Base-by-base conservation (phyloP, 2,113 vertebrate species). In the Takifugu bimaculatus region DNA sequence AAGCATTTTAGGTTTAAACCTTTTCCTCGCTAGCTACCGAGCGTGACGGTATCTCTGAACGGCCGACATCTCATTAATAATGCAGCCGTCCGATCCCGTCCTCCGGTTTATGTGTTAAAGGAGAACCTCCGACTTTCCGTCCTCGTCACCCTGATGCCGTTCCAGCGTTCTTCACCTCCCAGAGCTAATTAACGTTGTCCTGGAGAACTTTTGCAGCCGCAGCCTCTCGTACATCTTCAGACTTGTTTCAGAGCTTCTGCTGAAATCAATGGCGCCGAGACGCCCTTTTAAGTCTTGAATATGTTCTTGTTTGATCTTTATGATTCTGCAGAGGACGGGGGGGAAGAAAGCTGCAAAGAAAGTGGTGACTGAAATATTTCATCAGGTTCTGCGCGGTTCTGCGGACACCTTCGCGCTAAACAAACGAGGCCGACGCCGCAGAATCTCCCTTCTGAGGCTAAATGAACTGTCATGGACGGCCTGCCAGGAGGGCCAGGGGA, bases 111-210 rank as follows among this genome's bases (percentile, higher is more conserved):
- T 57, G 53, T 66, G 70, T 82, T 89, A 85, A 89, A 88, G 74
- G 75, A 87, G 84, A 73, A 79, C 78, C 75, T 83, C 78, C 60
- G 75, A 84, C 78, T 87, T 83, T 86, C 79, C 75, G 75, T 90
- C 88, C 87, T 87, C 78, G 70, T 89, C 89, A 89, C 82, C 86
- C 85, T 78, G 80, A 74, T 75, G 64, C 74, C 74, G 68, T 86
- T 85, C 77, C 80, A 69, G 60, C 57, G 77, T 58, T n/a, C 82
- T 69, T 75, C 80, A 72, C 74, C 82, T 82, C 84, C 84, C 72
- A 4, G 51, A 87, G 90, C 89, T 88, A 91, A 91, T 91, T 91
- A 91, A 90, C 78, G 81, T 60, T 77, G 79, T 85, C 80, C 70
- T 53, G 63, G 70, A 86, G 75, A 82, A 87, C 86, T 87, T 84